These are phyloP conservation scores for Phrynocephalus versicolor DNA, from an alignment of 2,113 vertebrate genomes.

Conservation along the genomic window DNA sequence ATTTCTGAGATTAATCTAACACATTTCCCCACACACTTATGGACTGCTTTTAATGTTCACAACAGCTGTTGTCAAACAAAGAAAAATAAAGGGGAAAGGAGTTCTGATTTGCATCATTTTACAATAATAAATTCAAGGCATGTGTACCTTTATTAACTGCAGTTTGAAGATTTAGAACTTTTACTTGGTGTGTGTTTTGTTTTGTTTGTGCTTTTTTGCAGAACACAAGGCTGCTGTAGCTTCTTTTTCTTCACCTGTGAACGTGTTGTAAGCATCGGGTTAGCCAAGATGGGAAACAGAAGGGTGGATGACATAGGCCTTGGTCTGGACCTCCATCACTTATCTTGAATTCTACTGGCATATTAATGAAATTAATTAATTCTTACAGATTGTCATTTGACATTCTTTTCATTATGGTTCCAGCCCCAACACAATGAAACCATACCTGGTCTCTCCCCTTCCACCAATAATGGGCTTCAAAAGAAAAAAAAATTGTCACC, in stretches of 20 bases:
- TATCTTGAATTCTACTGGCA: background rate
- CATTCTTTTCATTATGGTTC: too few relatives aligned
- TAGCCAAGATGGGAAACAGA: background rate
- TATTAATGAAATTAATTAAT: too few relatives aligned
- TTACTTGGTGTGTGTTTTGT: conserved; percentile 17
- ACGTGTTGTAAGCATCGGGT: too few relatives aligned
- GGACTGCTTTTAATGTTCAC: conserved; percentile 53
- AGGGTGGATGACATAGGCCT: background rate
- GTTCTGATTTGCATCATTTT: conserved; percentile 53
- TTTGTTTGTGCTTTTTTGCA: too few relatives aligned
- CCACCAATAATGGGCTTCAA: too few relatives aligned
- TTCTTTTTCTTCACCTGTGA: too few relatives aligned
- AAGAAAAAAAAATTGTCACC: too few relatives aligned
- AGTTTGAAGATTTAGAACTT: conserved; percentile 31
- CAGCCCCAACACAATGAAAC: too few relatives aligned
- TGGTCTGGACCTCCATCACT: background rate
- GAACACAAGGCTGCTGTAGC: too few relatives aligned
- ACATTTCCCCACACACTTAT: conserved; percentile 6
- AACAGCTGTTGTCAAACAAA: conserved; percentile 57
- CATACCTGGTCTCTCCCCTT: too few relatives aligned
- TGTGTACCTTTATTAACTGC: conserved; percentile 13
- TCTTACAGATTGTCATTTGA: too few relatives aligned
- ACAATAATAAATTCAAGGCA: conserved; percentile 31
- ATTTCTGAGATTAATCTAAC: conserved; percentile 42
- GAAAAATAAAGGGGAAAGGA: conserved; percentile 48